Conservation (phyloP, 2,797 vertebrate species). For the Clarias pachynema region DNA sequence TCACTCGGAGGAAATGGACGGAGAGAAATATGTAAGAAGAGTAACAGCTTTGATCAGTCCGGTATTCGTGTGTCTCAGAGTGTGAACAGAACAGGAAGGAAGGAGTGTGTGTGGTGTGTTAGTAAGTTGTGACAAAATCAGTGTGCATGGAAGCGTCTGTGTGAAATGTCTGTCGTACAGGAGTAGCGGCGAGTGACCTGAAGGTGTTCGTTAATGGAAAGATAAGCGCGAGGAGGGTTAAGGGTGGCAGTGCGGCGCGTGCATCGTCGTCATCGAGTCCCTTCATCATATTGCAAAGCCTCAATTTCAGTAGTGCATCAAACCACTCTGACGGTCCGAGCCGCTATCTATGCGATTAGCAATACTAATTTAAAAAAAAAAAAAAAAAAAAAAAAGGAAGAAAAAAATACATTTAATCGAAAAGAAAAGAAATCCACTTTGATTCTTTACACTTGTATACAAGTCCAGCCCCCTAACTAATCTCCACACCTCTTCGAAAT, state of each 20-base stretch:
- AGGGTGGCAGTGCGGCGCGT: background rate
- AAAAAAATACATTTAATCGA: constrained; percentile 38
- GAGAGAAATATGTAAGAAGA: background rate
- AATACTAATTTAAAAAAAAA: constrained; percentile 46
- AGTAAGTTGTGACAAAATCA: background rate
- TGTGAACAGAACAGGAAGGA: background rate
- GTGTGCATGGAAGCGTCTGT: background rate
- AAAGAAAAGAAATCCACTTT: constrained; percentile 62
- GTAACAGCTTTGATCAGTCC: constrained; percentile 1
- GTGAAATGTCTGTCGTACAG: background rate
- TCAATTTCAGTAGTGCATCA: constrained; percentile 48
- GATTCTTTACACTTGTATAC: constrained; percentile 74
- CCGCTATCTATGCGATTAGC: constrained; percentile 22
- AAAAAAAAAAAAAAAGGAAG: constrained; percentile 38
- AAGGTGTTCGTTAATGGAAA: background rate
- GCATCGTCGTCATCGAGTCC: background rate
- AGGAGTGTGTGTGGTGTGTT: background rate
- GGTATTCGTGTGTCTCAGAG: too few species aligned
- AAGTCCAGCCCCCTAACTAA: constrained; percentile 75
- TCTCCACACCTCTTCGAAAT: constrained; percentile 71
- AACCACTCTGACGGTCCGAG: constrained; percentile 7
- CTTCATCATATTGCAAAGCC: constrained; percentile 1
- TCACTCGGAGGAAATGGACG: background rate
- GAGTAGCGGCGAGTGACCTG: background rate
- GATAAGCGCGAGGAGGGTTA: background rate